Evolutionary conservation across 2,888 invertebrate species (phyloP).

Genomic region (Metallyticus violacea): DNA sequence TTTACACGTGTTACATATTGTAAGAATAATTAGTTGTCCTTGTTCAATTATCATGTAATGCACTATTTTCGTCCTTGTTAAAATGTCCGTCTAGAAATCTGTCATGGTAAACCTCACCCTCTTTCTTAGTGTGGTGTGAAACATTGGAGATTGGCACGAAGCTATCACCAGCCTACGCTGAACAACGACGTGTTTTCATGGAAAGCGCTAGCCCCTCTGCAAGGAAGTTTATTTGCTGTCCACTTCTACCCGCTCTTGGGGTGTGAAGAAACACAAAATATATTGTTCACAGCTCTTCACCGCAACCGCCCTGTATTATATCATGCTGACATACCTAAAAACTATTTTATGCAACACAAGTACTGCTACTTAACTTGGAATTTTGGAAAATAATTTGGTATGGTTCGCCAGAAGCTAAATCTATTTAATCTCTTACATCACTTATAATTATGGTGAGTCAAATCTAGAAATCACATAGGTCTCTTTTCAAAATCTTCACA

Average conservation of each 20-base stretch:
- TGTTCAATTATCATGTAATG: background rate
- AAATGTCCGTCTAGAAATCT: background rate
- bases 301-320: too few species aligned
- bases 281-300: too few species aligned
- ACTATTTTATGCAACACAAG: too few species aligned
- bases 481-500: too few species aligned
- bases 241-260: background rate
- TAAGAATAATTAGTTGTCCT: background rate
- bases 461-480: too few species aligned
- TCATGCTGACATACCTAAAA: too few species aligned
- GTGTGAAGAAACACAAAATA: too few species aligned
- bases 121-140: background rate
- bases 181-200: constrained; percentile 24
- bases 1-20: background rate
- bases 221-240: background rate
- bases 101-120: background rate
- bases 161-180: constrained; percentile 21
- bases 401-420: too few species aligned
- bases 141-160: constrained; percentile 27
- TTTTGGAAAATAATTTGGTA: too few species aligned
- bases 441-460: too few species aligned
- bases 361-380: too few species aligned
- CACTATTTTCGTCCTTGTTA: background rate
- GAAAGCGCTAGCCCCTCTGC: background rate
- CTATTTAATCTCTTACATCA: too few species aligned